A percentile compares a stretch with the other conserved stretches of the same genome.
These are phyloP conservation scores for Poicephalus gulielmi DNA, from an alignment of 2,113 vertebrate species.

Conservation along the genomic window DNA sequence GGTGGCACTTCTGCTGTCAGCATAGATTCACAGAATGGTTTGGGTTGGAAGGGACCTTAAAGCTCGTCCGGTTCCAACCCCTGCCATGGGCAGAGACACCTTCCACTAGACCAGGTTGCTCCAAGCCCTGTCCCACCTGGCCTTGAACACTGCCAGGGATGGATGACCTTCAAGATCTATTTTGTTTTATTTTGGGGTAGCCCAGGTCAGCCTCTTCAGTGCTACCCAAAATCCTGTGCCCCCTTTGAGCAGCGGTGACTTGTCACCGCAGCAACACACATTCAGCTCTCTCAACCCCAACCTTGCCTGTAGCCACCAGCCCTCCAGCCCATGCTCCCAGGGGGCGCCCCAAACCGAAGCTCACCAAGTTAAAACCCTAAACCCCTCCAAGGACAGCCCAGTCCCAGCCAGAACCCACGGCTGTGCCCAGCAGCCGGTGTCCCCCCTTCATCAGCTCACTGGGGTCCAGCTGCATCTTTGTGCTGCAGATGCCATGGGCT, in stretches of 20 bases:
- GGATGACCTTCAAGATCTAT: neutral
- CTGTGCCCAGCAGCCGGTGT: accelerated
- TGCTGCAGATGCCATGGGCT: conserved; percentile 73
- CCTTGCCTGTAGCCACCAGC: neutral
- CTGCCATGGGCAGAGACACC: neutral
- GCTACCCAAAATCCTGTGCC: too few species aligned
- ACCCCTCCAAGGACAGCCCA: neutral
- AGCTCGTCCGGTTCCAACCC: neutral
- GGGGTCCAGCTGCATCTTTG: neutral
- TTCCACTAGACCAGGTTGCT: too few species aligned
- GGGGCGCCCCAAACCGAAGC: neutral
- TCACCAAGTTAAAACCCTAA: neutral
- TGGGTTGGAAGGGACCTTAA: neutral
- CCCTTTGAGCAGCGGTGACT: neutral
- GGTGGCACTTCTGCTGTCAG: neutral
- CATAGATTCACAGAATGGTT: neutral
- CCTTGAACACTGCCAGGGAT: neutral
- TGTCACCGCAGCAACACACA: accelerated
- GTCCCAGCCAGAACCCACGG: neutral
- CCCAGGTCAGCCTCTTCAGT: neutral
- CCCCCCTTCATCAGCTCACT: accelerated
- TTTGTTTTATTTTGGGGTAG: neutral
- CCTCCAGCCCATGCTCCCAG: accelerated
- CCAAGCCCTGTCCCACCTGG: too few species aligned
- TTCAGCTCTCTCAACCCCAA: neutral